Conservation (phyloP, 2,888 invertebrate species). For the Agonopterix arenella region DNA sequence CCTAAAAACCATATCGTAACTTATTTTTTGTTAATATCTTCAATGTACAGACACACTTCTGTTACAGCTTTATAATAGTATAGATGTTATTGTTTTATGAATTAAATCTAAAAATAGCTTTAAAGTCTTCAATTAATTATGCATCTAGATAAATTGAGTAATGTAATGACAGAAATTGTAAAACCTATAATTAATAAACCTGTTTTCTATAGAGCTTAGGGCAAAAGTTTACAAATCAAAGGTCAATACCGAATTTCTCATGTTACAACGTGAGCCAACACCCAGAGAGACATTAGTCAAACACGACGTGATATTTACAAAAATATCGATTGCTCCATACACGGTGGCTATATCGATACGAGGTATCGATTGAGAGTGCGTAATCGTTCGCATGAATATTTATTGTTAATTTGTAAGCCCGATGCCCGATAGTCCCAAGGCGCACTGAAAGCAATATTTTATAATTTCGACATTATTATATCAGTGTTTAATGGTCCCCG, state of each 20-base stretch:
- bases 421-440: constrained; percentile 57
- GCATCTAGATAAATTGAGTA: too few species aligned
- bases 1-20: too few species aligned
- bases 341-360: constrained; percentile 32
- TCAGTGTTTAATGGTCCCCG: constrained; percentile 45
- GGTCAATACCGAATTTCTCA: neutral
- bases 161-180: too few species aligned
- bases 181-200: too few species aligned
- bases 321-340: constrained; percentile 29
- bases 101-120: too few species aligned
- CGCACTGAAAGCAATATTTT: constrained; percentile 53
- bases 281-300: neutral
- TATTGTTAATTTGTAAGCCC: constrained; percentile 68
- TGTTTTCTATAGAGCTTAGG: neutral
- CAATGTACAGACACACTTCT: too few species aligned
- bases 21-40: too few species aligned
- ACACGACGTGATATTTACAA: constrained; percentile 24
- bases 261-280: constrained; percentile 1
- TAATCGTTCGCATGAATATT: constrained; percentile 63
- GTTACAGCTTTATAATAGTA: too few species aligned
- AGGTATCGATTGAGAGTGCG: constrained; percentile 26
- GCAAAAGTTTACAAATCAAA: neutral
- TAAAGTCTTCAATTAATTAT: too few species aligned
- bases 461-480: constrained; percentile 54
- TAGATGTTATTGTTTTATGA: too few species aligned